A percentile compares a stretch with the other conserved stretches of the same genome.
These are phyloP conservation scores for Antrozous pallidus DNA, from an alignment of 2,797 vertebrate species.

Conservation along the genomic window DNA sequence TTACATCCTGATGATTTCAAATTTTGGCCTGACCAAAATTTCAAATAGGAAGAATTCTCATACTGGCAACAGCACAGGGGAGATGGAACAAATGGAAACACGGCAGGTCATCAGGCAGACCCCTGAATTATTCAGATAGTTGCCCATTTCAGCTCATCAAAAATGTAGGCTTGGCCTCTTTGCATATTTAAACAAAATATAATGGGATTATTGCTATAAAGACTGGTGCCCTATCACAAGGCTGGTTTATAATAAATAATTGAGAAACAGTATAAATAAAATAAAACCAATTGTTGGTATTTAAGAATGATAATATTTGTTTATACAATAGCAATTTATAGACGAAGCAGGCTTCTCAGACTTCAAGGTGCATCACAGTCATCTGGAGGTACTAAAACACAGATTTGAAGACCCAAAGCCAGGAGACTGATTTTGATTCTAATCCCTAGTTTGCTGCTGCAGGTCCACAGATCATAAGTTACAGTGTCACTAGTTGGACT, in stretches of 20 bases:
- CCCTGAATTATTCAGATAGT: constrained; percentile 2
- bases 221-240: background rate
- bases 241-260: background rate
- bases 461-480: accelerated
- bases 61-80: background rate
- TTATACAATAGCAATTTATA: background rate
- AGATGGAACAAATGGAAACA: background rate
- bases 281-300: background rate
- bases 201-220: background rate
- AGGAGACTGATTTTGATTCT: background rate
- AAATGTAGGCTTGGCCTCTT: background rate
- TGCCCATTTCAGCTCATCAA: background rate
- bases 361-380: background rate
- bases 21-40: background rate
- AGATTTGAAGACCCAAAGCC: background rate
- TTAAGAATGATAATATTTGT: background rate
- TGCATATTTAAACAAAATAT: background rate
- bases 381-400: background rate
- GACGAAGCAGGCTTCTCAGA: background rate
- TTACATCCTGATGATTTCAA: background rate
- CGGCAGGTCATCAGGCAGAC: background rate
- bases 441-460: background rate
- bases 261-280: background rate
- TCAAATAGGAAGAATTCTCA: background rate
- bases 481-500: background rate